Evolutionary conservation across 2,113 vertebrate species (phyloP), one percentile per base, ranked within the genome.

Genomic region (Arothron firmamentum): DNA sequence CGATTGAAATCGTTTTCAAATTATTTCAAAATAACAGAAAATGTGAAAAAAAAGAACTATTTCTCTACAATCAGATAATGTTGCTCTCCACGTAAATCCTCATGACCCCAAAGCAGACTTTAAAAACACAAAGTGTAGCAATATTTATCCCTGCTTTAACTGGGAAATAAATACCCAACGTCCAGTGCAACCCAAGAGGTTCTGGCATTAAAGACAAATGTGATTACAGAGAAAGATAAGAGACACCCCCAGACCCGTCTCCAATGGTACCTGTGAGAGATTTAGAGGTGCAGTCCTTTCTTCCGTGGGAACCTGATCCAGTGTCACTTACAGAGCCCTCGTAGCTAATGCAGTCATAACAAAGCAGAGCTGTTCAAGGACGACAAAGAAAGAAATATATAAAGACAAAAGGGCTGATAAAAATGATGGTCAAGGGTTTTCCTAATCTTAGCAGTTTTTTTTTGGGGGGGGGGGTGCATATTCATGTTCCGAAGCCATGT

Each of bases 271-370:
- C 91, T 92, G 88, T 87, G 79, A 79, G 85, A 65, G 89, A 75
- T 88, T 88, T 90, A 88, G 88, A 80, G 59, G 73, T 80, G 87
- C 67, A 84, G 87, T 85, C 86, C 81, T 80, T 82, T 83, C 86
- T 84, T 83, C 83, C 72, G 67, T 75, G 59, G 75, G 87, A 82
- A 72, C 61, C 86, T 81, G 85, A 79, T 90, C 87, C 87, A 83
- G 85, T 86, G 86, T 75, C 85, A 87, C 65, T 83, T 85, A 90
- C 70, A 64, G 86, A 74, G 82, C 85, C 87, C 89, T 88, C 89
- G 79, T 86, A 85, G 90, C 88, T 90, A 90, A 90, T 89, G 90
- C 91, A 91, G 90, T 90, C 86, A 92, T 90, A 92, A 91, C 90
- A 92, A 84, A 92, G 89, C 86, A 92, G 90, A 87, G 91, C 90